Conservation (phyloP, 2,888 invertebrate species). For the Cheilosia impressa region DNA sequence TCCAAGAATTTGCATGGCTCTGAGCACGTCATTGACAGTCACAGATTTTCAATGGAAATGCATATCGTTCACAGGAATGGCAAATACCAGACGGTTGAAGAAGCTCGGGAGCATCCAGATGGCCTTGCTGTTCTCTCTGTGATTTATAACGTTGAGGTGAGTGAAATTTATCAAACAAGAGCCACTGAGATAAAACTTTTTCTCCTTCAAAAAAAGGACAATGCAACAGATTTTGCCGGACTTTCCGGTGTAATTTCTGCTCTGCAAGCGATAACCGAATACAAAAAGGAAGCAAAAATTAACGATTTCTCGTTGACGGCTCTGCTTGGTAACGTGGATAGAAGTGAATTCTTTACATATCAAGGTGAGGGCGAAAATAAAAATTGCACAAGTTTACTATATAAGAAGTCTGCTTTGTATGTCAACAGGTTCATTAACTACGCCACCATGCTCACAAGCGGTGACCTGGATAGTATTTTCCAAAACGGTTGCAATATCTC, state of each 20-base stretch:
- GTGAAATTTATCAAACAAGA: neutral
- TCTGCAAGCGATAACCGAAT: conserved; percentile 57
- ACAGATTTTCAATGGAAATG: conserved; percentile 76
- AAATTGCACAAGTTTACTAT: no score
- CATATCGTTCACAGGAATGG: conserved; percentile 76
- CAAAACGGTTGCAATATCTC: conserved; percentile 33
- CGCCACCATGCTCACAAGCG: conserved; percentile 61
- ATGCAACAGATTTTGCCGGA: conserved; percentile 49
- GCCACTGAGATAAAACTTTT: neutral
- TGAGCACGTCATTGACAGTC: conserved; percentile 76
- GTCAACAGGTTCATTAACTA: conserved; percentile 50
- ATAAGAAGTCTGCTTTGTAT: neutral
- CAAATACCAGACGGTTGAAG: conserved; percentile 71
- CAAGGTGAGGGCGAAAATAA: conserved; percentile 21
- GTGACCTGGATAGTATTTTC: conserved; percentile 60
- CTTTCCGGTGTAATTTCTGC: conserved; percentile 64
- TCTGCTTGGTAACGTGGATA: conserved; percentile 57
- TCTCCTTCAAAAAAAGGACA: conserved; percentile 4
- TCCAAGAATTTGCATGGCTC: conserved; percentile 75
- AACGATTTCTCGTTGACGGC: conserved; percentile 57
- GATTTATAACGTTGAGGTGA: conserved; percentile 39
- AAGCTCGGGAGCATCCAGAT: conserved; percentile 67
- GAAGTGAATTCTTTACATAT: conserved; percentile 71
- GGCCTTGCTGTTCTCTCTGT: conserved; percentile 74
- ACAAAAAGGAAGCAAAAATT: conserved; percentile 66